Conservation (phyloP, 64 coral and sea anemone species). For the Platygyra sinensis region DNA sequence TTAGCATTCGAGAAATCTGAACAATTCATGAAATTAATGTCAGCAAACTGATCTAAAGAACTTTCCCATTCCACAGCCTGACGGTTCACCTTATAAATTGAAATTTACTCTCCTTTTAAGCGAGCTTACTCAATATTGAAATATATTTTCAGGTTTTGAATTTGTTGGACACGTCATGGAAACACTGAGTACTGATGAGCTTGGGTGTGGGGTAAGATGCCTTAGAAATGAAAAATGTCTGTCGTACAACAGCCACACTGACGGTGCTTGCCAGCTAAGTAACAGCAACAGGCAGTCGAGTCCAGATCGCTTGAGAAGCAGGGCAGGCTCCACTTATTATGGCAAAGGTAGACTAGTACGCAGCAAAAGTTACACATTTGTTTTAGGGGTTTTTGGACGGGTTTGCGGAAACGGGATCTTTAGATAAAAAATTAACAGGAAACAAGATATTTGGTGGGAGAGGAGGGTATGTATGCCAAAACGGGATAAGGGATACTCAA, state of each 20-base stretch:
- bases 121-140: too few relatives aligned
- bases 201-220: neutral
- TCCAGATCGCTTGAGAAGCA: neutral
- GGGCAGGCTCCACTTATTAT: neutral
- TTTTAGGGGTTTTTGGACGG: neutral
- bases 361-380: neutral
- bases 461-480: too few relatives aligned
- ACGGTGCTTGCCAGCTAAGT: neutral
- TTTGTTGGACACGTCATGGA: neutral
- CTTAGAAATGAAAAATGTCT: conserved; percentile 1
- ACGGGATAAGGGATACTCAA: too few relatives aligned
- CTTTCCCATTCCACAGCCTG: too few relatives aligned
- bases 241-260: neutral
- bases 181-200: neutral
- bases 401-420: too few relatives aligned
- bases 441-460: too few relatives aligned
- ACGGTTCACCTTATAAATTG: too few relatives aligned
- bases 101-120: too few relatives aligned
- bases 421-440: too few relatives aligned
- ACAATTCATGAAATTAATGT: too few relatives aligned
- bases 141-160: neutral
- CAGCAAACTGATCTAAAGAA: too few relatives aligned
- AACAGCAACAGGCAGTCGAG: neutral
- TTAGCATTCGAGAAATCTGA: too few relatives aligned
- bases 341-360: neutral